Conservation (phyloP, 2,888 invertebrate species). For the Euplexia lucipara region DNA sequence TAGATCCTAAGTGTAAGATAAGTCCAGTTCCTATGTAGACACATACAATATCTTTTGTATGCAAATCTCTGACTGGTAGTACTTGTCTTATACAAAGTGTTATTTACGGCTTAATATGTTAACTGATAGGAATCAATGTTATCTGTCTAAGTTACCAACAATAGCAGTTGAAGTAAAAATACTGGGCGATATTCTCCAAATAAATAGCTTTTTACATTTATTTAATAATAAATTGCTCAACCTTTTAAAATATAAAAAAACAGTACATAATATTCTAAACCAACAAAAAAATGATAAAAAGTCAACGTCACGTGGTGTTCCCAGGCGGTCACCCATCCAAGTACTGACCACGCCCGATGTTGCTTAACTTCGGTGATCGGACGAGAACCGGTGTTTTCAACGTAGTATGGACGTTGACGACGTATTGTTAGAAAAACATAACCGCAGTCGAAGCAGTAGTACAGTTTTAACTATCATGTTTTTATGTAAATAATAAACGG, state of each 20-base stretch:
- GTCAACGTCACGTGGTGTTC: slow-evolving; percentile 81
- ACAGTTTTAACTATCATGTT: too few species aligned
- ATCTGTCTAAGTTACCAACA: neutral
- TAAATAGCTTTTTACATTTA: too few species aligned
- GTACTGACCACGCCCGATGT: slow-evolving; percentile 87
- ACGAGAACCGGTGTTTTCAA: slow-evolving; percentile 87
- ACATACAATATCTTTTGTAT: slow-evolving; percentile 11
- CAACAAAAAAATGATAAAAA: slow-evolving; percentile 61
- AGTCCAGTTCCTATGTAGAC: neutral
- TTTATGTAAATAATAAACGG: neutral
- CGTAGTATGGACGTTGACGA: slow-evolving; percentile 79
- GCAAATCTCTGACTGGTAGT: slow-evolving; percentile 5
- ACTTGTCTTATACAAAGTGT: neutral
- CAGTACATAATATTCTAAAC: too few species aligned
- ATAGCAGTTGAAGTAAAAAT: too few species aligned
- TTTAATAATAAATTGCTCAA: too few species aligned
- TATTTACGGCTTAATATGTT: neutral
- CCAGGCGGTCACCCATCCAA: slow-evolving; percentile 87
- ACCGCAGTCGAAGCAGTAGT: fast-evolving
- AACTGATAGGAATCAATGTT: neutral
- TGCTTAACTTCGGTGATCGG: slow-evolving; percentile 89
- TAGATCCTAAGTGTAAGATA: slow-evolving; percentile 8
- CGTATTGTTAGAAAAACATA: fast-evolving
- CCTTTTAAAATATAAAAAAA: too few species aligned
- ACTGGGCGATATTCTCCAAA: too few species aligned